Evolutionary conservation across 2,113 vertebrate species (phyloP).

Genomic region (Prietella phreatophila): DNA sequence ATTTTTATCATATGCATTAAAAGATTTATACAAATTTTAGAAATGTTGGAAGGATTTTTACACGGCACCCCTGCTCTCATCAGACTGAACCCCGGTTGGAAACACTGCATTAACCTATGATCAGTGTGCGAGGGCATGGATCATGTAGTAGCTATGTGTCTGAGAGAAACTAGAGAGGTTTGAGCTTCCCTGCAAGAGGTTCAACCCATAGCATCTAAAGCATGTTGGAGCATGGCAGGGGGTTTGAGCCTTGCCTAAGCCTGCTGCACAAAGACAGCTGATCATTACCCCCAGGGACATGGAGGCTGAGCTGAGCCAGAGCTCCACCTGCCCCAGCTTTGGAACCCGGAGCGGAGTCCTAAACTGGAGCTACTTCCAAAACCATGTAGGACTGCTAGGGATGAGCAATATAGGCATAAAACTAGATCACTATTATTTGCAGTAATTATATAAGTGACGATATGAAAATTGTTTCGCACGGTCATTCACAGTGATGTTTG

Average conservation of each 20-base stretch:
- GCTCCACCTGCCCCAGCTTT: constrained; percentile 55
- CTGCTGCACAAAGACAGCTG: constrained; percentile 57
- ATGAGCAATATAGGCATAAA: too few relatives aligned
- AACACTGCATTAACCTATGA: background rate
- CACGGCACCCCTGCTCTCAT: too few relatives aligned
- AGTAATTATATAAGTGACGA: too few relatives aligned
- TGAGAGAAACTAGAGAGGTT: constrained; percentile 18
- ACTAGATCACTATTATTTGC: too few relatives aligned
- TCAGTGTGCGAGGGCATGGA: constrained; percentile 6
- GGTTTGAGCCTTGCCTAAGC: constrained; percentile 48
- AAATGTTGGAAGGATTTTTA: too few relatives aligned
- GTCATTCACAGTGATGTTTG: too few relatives aligned
- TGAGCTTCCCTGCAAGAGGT: constrained; percentile 9
- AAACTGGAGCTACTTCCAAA: background rate
- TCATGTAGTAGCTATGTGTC: constrained; percentile 4
- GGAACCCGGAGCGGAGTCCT: constrained; percentile 22
- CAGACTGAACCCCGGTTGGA: too few relatives aligned
- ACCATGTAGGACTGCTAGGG: background rate
- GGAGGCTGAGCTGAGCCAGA: constrained; percentile 43
- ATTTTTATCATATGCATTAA: too few relatives aligned
- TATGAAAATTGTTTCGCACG: too few relatives aligned
- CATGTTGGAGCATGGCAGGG: constrained; percentile 50
- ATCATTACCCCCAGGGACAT: constrained; percentile 53
- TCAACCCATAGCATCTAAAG: constrained; percentile 22
- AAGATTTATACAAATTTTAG: too few relatives aligned